These are phyloP conservation scores for Sula dactylatra DNA, from an alignment of 2,113 vertebrate species.

Conservation along the genomic window DNA sequence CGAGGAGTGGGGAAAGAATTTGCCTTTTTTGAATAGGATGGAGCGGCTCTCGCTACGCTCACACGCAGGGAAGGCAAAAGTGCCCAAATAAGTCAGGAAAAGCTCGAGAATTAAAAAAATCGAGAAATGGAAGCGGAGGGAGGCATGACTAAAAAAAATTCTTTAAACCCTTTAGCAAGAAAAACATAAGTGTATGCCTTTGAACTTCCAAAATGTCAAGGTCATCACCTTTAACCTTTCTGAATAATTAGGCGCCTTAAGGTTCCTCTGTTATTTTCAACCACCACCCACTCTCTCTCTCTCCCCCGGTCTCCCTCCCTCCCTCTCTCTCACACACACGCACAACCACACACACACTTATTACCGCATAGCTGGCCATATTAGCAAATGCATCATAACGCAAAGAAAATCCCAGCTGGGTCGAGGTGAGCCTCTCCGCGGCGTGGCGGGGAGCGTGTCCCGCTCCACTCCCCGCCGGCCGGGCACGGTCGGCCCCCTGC, in stretches of 20 bases:
- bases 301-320: background rate
- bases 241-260: conserved; percentile 86
- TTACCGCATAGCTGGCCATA: conserved; percentile 61
- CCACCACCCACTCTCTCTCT: conserved; percentile 76
- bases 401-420: conserved; percentile 58
- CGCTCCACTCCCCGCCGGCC: background rate
- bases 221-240: conserved; percentile 91
- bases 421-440: background rate
- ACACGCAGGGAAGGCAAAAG: conserved; percentile 52
- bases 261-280: conserved; percentile 81
- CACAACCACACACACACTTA: conserved; percentile 58
- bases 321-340: background rate
- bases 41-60: conserved; percentile 48
- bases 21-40: conserved; percentile 64
- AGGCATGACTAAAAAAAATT: conserved; percentile 11
- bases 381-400: conserved; percentile 61
- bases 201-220: conserved; percentile 93
- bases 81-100: conserved; percentile 30
- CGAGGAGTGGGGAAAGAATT: conserved; percentile 75
- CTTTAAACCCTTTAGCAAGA: conserved; percentile 56
- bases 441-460: background rate
- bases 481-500: background rate
- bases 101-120: background rate
- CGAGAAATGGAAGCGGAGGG: background rate
- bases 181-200: conserved; percentile 84